Evolutionary conservation across 2,113 vertebrate genomes (phyloP), one percentile per base, ranked within the genome.

Genomic region (Archilochus colubris): DNA sequence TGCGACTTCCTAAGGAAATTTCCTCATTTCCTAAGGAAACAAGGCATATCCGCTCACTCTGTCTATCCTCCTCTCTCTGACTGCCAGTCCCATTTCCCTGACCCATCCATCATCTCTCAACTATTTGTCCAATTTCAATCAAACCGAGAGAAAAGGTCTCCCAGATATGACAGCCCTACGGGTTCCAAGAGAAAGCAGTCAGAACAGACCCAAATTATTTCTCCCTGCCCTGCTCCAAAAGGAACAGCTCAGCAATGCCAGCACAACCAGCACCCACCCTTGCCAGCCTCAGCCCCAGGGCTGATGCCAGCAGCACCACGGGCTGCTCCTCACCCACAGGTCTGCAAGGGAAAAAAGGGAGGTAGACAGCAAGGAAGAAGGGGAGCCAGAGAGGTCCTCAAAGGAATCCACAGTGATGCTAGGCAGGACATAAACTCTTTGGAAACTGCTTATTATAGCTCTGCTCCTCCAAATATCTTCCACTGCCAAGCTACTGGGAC

Each of bases 11-110:
- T 50, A 95, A 91, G 92, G 96, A 96, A 96, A 94, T 93, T 89
- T 95, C 93, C 94, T 89, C 85, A 96, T 94, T 96, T 96, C 96
- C 94, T 90, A 96, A 61, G 96, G 95, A 96, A 94, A 96, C 86
- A 91, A 91, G 82, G 86, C 94, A 0, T 86, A 95, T 95, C 95
- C 86, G 91, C 48, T 95, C 70, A 78, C 76, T 91, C 95, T 36
- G 53, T 93, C 95, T 81, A 93, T 96, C 88, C 93, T 90, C 72
- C 86, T 89, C 64, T 82, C 93, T 7, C 83, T 61, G 86, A 48
- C 83, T 96, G 95, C 69, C 88, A 94, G 91, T 51, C 80, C 80
- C 31, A 1, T 27, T 88, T 61, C 92, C 76, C 61, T 84, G 64
- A 30, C 68, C 53, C 80, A 86, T 96, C 95, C 92, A 86, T 95